Evolutionary conservation across 2,113 vertebrate genomes (phyloP), one percentile per base, ranked within the genome.

Genomic region (Ophiodon elongatus): DNA sequence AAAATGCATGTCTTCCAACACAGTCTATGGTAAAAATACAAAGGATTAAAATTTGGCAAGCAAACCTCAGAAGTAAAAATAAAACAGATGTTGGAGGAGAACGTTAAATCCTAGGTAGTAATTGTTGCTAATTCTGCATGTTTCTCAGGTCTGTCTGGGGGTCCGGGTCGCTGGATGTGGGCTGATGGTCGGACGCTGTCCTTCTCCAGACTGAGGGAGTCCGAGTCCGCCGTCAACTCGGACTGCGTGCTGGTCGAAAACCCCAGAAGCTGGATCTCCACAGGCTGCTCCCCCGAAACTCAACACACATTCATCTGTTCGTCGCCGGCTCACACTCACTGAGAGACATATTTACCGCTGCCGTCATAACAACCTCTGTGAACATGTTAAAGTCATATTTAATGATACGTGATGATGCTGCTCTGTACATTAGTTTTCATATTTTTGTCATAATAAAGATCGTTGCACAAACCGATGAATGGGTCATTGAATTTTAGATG

Each of bases 281-380:
- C 79, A 1, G 80, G 63, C 73, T 92, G 95, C 80, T 90, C 78
- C 8, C 63, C 79, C 0, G 70, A 88, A 45, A 76, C 85, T 17
- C 92, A 93, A 65, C 94, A 93, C 84, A 72, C 45, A 8, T 94
- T 86, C 73, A 76, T 95, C 86, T 96, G 94, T 77, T 95, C 90
- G 0, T 79, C 74, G 3, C 52, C 86, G 37, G 82, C 92, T 19
- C 80, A 81, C 31, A 85, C 79, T 60, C 84, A 81, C 80, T 91
- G 80, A 90, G 39, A 73, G 45, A 69, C 78, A 3, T 14, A 37
- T 29, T 57, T 29, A 50, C 69, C 21, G 60, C 31, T 60, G 7
- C 43, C 39, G 3, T 35, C 35, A 5, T 1, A 2, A 25, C 31
- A 4, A 60, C 41, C 59, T 43, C n/a, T 66, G 47, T 60, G 73